Evolutionary conservation across 1,140 invertebrate genomes (phyloP).

Genomic region (Leptonema lineaticorne): DNA sequence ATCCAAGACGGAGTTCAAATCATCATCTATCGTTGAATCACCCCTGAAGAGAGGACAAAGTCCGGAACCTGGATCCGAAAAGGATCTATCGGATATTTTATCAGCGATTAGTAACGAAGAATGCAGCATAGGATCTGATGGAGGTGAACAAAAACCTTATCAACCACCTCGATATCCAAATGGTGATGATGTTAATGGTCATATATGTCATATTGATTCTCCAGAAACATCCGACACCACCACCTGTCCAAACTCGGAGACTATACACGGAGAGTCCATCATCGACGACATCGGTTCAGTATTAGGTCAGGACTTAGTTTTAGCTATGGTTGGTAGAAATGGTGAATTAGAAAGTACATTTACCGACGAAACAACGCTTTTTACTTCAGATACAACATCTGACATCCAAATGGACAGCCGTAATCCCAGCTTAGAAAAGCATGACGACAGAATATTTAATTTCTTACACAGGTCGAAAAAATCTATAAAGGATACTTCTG

Average conservation of each 20-base stretch:
- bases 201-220: conserved; percentile 77
- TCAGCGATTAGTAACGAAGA: conserved; percentile 70
- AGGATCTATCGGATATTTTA: conserved; percentile 58
- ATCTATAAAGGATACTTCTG: conserved; percentile 51
- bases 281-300: conserved; percentile 76
- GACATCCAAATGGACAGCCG: conserved; percentile 54
- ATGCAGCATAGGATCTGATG: conserved; percentile 65
- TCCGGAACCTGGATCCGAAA: conserved; percentile 42
- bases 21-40: conserved; percentile 30
- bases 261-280: conserved; percentile 71
- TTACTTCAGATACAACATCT: conserved; percentile 61
- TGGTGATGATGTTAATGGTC: conserved; percentile 57
- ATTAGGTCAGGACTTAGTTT: conserved; percentile 64
- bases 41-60: conserved; percentile 32
- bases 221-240: conserved; percentile 75
- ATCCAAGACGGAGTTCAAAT: conserved; percentile 25
- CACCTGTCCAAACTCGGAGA: conserved; percentile 63
- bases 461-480: conserved; percentile 54
- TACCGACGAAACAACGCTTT: conserved; percentile 62
- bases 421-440: conserved; percentile 54
- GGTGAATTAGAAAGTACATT: conserved; percentile 67
- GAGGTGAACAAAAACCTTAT: conserved; percentile 59
- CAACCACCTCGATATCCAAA: conserved; percentile 47
- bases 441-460: conserved; percentile 51
- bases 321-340: conserved; percentile 63